Percentiles rank a stretch among this genome's conserved stretches.
Evolutionary conservation across 92 coral and sea anemone species (phyloP).

Genomic region (Micromussa lordhowensis): DNA sequence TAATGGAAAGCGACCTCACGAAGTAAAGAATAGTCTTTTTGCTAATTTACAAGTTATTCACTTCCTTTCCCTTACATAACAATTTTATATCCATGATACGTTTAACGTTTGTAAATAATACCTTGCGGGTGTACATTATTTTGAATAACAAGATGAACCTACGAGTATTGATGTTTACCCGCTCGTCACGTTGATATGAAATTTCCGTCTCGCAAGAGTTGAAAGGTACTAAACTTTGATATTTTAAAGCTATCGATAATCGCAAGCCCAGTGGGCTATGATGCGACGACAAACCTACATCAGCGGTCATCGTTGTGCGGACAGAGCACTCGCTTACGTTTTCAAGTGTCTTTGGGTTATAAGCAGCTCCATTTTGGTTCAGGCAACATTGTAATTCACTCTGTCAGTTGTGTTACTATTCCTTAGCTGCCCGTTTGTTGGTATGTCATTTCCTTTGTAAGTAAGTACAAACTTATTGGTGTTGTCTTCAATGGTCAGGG

Average conservation of each 20-base stretch:
- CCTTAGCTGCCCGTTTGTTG: constrained; percentile 1
- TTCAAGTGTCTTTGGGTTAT: no score
- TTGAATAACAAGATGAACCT: no score
- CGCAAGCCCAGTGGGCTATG: not conserved
- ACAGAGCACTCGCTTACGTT: not conserved
- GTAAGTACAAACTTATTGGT: not conserved
- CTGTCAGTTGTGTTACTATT: not conserved
- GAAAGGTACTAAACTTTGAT: not conserved
- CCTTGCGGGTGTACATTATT: no score
- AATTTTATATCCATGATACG: no score
- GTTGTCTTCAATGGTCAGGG: constrained; percentile 11
- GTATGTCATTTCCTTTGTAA: not conserved
- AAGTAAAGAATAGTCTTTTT: no score
- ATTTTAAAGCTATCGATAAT: no score
- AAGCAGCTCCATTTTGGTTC: not conserved
- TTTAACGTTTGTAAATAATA: no score
- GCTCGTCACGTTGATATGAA: not conserved
- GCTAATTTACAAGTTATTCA: no score
- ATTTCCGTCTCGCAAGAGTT: not conserved
- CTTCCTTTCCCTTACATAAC: no score
- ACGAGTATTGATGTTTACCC: not conserved
- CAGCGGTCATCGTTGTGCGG: not conserved
- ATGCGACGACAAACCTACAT: not conserved
- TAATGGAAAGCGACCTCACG: no score
- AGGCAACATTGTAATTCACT: not conserved